Conservation (phyloP, 2,113 vertebrate genomes). For the Prochilodus magdalenae region DNA sequence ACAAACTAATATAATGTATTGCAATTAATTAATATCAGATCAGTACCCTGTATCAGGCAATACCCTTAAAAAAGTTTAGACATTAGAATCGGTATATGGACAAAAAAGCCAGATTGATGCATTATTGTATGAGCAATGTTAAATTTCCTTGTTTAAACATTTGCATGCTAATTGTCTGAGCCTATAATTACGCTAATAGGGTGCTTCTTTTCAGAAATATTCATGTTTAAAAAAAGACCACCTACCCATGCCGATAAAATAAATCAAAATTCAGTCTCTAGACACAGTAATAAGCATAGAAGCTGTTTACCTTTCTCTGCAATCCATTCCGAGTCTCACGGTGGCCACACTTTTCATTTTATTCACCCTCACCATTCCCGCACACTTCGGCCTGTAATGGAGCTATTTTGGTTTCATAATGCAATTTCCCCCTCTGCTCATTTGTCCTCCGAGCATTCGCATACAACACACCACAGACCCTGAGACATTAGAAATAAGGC, state of each 20-base stretch:
- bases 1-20: too few relatives aligned
- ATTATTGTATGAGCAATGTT: not conserved
- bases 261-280: not conserved
- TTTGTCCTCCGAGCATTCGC: conserved; percentile 38
- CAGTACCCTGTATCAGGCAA: too few relatives aligned
- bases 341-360: conserved; percentile 13
- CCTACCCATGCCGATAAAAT: not conserved
- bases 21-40: too few relatives aligned
- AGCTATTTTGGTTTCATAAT: conserved; percentile 50
- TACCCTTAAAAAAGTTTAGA: too few relatives aligned
- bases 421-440: conserved; percentile 51
- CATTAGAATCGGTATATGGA: not conserved
- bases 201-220: not conserved
- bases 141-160: not conserved
- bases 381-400: conserved; percentile 28
- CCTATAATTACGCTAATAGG: not conserved
- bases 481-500: conserved; percentile 48
- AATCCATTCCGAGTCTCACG: conserved; percentile 24
- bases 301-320: conserved; percentile 8
- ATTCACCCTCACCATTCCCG: conserved; percentile 16
- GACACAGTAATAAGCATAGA: conserved; percentile 10
- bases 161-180: not conserved
- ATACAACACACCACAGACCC: conserved; percentile 42
- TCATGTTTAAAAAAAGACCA: not conserved
- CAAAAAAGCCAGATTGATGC: not conserved